A percentile compares a stretch with the other conserved stretches of the same genome.
Evolutionary conservation across 2,113 vertebrate genomes (phyloP).

Genomic region (Ornithorhynchus anatinus): DNA sequence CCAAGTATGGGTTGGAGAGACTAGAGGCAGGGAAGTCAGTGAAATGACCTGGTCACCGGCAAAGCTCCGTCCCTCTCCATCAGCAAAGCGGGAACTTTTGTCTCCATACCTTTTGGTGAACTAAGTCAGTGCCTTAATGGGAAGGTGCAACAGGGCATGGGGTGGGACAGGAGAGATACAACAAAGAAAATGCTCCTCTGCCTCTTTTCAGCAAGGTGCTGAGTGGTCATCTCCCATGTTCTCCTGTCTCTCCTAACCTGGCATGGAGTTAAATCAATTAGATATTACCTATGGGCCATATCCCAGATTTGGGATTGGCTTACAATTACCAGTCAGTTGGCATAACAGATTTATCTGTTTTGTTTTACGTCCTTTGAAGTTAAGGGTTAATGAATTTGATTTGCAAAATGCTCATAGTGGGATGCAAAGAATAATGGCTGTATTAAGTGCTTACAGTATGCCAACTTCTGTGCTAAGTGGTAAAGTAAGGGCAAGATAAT

Average conservation of each 20-base stretch:
- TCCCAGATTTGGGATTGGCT: conserved; percentile 2
- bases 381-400: conserved; percentile 9
- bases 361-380: too few species aligned
- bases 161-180: not conserved
- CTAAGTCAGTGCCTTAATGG: not conserved
- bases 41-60: too few species aligned
- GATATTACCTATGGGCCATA: not conserved
- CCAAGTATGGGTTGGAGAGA: too few species aligned
- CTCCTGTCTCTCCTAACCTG: not conserved
- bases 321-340: conserved; percentile 6
- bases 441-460: too few species aligned
- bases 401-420: too few species aligned
- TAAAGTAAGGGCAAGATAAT: too few species aligned
- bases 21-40: too few species aligned
- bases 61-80: too few species aligned
- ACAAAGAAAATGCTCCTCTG: not conserved
- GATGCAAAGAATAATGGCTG: too few species aligned
- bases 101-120: not conserved
- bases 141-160: not conserved
- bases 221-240: too few species aligned
- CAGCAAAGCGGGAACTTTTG: too few species aligned
- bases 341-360: conserved; percentile 35
- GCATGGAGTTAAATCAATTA: not conserved
- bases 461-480: too few species aligned
- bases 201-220: not conserved